Evolutionary conservation across 2,888 invertebrate species (phyloP), one percentile per base, ranked within the genome.

Genomic region (Sphaerophoria rueppellii): DNA sequence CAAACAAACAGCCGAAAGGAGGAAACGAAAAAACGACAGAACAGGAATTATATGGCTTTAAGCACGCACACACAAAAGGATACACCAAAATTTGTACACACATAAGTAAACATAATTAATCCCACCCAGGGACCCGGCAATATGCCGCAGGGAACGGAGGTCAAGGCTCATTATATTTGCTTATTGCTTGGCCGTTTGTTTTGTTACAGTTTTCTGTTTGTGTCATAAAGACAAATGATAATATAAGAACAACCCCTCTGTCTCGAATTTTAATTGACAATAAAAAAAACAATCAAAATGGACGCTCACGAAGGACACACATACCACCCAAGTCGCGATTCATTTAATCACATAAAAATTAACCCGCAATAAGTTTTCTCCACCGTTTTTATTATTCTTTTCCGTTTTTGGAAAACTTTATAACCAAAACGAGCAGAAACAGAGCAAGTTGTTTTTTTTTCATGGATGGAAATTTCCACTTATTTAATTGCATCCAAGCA

Each of bases 271-370:
- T 60, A 63, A 75, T 74, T n/a, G 71, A 57, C 80, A 74, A 71
- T 57, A 75, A 75, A 69, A 81, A 57, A 24, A 1, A 43, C 35
- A 70, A 58, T 50, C 12, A 55, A 69, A 46, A 43, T 70, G 54
- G 37, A 0, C 54, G 37, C 54, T 32, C 52, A 67, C 32, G 3
- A 60, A 34, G 9, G 6, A 24, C 12, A 50, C 24, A 34, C 16
- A 60, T 35, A 63, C 4, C 24, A 63, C 61, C 7, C 12, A 4
- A 55, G n/a, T 5, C 11, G 9, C 12, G 48, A 71, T 40, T 55
- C 52, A 61, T 65, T 81, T 81, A 81, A 75, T 81, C 57, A 67
- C 52, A 48, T 43, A 52, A 58, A 63, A 63, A 65, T 71, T 74
- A 75, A 48, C 69, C 67, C 69, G 14, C 40, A 9, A 55, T 24